A percentile compares a stretch with the other conserved stretches of the same genome.
Evolutionary conservation across 2,113 vertebrate species (phyloP).

Genomic region (Bos javanicus): DNA sequence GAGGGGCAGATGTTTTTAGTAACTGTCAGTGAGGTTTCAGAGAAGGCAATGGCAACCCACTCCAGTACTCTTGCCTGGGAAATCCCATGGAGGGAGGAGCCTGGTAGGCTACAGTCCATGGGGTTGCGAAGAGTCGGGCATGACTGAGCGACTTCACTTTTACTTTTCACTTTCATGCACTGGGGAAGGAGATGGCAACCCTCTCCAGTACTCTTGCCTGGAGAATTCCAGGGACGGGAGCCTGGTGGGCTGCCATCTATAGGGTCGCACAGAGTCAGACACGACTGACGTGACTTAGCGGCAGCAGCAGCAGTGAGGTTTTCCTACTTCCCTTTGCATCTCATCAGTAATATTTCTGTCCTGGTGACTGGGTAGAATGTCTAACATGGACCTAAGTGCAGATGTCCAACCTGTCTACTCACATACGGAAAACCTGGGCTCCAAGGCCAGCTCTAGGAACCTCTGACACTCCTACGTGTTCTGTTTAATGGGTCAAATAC

Average conservation of each 20-base stretch:
- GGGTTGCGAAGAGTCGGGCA: fast-evolving
- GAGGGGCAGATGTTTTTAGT: not conserved
- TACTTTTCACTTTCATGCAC: not conserved
- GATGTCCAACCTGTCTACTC: not conserved
- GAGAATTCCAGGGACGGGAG: not conserved
- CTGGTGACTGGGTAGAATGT: not conserved
- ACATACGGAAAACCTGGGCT: not conserved
- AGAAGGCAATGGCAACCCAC: not conserved
- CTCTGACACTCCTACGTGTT: not conserved
- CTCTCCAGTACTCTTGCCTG: not conserved
- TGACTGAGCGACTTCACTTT: not conserved
- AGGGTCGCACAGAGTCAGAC: not conserved
- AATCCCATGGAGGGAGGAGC: not conserved
- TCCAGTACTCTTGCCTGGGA: not conserved
- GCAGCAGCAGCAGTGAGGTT: not conserved
- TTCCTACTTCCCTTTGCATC: not conserved
- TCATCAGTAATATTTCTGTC: not conserved
- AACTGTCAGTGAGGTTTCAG: not conserved
- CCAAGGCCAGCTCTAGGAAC: not conserved
- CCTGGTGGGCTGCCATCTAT: not conserved
- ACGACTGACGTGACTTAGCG: not conserved
- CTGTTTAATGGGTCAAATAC: not conserved
- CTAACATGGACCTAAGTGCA: not conserved
- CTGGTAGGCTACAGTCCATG: not conserved
- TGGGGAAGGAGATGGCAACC: not conserved